These are phyloP conservation scores for Steatornis caripensis DNA, from an alignment of 2,113 vertebrate genomes.

Conservation along the genomic window DNA sequence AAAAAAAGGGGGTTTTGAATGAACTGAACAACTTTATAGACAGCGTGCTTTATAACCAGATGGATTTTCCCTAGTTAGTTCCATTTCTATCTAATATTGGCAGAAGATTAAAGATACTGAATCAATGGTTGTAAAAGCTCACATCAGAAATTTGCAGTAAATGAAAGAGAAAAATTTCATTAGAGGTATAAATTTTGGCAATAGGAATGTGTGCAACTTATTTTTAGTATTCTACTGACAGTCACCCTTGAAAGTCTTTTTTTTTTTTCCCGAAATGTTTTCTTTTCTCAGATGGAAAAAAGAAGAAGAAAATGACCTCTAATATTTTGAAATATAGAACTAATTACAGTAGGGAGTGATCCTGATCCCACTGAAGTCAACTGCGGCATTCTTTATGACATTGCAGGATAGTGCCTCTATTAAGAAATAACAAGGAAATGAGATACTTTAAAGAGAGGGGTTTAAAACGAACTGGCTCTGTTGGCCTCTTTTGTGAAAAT, in stretches of 20 bases:
- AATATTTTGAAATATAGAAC: conserved; percentile 57
- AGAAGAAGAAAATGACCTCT: conserved; percentile 22
- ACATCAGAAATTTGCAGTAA: conserved; percentile 53
- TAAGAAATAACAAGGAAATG: conserved; percentile 69
- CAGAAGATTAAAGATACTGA: conserved; percentile 33
- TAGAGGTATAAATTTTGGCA: conserved; percentile 46
- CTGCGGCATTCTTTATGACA: background rate
- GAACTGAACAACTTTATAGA: conserved; percentile 41
- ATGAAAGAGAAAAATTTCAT: conserved; percentile 40
- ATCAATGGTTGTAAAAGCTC: conserved; percentile 50
- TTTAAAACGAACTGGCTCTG: conserved; percentile 63
- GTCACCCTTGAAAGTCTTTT: background rate
- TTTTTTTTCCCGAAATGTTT: background rate
- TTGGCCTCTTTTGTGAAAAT: conserved; percentile 55
- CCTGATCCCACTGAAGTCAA: conserved; percentile 26
- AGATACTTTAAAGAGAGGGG: conserved; percentile 59
- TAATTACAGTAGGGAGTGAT: conserved; percentile 50
- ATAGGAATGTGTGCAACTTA: background rate
- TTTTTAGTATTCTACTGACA: conserved; percentile 28
- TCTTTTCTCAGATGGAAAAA: background rate
- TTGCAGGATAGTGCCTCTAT: conserved; percentile 43
- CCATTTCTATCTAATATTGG: conserved; percentile 29
- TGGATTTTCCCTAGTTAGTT: conserved; percentile 42
- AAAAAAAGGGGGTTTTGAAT: background rate
- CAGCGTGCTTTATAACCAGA: conserved; percentile 18